Percentiles rank a stretch among this genome's conserved stretches.
These are phyloP conservation scores for Sminthurides bifidus DNA, from an alignment of 1,140 invertebrate genomes.

Conservation along the genomic window DNA sequence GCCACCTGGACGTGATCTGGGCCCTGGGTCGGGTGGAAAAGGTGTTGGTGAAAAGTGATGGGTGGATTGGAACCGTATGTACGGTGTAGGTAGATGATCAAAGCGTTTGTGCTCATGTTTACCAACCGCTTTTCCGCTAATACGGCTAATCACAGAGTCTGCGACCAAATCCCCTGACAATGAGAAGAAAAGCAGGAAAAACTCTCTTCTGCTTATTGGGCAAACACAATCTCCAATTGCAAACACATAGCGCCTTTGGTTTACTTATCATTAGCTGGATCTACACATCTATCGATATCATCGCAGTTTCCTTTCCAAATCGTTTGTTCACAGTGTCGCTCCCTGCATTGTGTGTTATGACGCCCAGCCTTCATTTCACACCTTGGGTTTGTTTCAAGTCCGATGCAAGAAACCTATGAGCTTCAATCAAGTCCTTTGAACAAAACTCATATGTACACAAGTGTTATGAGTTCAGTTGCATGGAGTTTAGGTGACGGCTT, in stretches of 20 bases:
- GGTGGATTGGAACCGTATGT: no score
- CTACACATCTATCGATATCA: conserved; percentile 23
- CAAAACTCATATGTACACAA: not conserved
- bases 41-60: no score
- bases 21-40: no score
- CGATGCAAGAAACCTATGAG: not conserved
- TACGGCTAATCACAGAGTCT: not conserved
- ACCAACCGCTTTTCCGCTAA: no score
- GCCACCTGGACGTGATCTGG: no score
- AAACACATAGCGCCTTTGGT: conserved; percentile 16
- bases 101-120: no score
- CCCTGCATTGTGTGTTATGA: not conserved
- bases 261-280: not conserved
- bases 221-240: conserved; percentile 30
- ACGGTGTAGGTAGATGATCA: no score
- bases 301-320: conserved; percentile 12
- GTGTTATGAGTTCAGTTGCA: not conserved
- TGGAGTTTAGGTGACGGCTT: no score
- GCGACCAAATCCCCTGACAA: not conserved
- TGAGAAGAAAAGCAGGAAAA: no score
- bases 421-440: not conserved
- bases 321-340: not conserved
- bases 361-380: not conserved
- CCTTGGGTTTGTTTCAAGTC: not conserved
- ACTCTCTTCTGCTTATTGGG: no score